Evolutionary conservation across 2,113 vertebrate genomes (phyloP).

Genomic region (Elephantulus edwardii): DNA sequence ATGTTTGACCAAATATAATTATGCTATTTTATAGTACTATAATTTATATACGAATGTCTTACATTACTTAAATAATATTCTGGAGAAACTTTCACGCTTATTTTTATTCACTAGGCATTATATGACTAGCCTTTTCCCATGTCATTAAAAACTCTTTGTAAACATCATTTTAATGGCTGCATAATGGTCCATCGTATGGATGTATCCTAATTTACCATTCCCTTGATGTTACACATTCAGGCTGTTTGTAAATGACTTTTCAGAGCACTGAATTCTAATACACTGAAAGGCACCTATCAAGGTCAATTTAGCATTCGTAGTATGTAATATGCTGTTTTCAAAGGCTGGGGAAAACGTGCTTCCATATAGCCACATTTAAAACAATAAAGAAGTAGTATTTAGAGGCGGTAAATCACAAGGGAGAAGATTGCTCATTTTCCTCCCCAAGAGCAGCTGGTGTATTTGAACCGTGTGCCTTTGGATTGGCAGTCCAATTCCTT

Average conservation of each 20-base stretch:
- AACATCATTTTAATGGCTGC: slow-evolving; percentile 53
- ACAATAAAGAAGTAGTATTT: neutral
- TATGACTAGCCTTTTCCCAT: slow-evolving; percentile 36
- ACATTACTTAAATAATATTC: neutral
- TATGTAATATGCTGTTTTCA: slow-evolving; percentile 8
- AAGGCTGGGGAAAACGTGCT: neutral
- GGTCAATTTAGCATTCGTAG: slow-evolving; percentile 1
- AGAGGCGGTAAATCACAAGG: too few relatives aligned
- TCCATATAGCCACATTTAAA: neutral
- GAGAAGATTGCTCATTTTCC: too few relatives aligned
- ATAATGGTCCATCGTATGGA: slow-evolving; percentile 22
- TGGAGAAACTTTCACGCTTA: neutral
- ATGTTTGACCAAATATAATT: too few relatives aligned
- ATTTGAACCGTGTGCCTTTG: too few relatives aligned
- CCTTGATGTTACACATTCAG: slow-evolving; percentile 2
- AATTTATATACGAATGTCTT: neutral
- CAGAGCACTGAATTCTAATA: neutral
- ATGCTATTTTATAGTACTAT: neutral
- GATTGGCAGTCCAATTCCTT: too few relatives aligned
- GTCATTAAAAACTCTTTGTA: slow-evolving; percentile 50
- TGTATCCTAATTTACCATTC: slow-evolving; percentile 37
- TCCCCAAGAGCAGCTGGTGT: too few relatives aligned
- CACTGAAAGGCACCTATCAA: slow-evolving; percentile 30
- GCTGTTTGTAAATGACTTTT: slow-evolving; percentile 32
- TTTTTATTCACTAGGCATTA: slow-evolving; percentile 27